phyloP scores from a whole-genome alignment of 2,888 invertebrate species.

The Troides helena region DNA sequence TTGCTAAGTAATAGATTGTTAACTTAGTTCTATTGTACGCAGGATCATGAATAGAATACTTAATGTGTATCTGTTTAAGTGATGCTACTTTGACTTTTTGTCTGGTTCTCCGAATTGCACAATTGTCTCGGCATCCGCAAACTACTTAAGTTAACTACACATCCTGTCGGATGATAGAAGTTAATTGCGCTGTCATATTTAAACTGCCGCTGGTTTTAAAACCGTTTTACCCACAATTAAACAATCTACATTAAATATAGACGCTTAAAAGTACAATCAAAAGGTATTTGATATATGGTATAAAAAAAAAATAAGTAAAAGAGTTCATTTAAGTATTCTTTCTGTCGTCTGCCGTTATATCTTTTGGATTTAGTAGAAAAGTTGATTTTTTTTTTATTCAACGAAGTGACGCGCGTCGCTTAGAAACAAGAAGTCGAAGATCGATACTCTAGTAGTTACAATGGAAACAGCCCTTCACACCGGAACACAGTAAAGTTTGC shows the following conservation, averaged over 20 bases:
- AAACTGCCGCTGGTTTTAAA: slow-evolving; percentile 23
- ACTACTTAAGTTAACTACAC: slow-evolving; percentile 31
- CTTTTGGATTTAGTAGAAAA: too few species aligned
- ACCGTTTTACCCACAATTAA: slow-evolving; percentile 18
- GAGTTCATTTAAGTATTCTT: too few species aligned
- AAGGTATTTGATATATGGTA: not conserved
- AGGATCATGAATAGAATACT: not conserved
- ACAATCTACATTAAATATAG: not conserved
- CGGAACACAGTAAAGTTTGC: too few species aligned
- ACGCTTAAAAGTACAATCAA: not conserved
- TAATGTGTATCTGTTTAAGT: not conserved
- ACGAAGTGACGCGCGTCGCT: too few species aligned
- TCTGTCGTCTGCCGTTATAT: too few species aligned
- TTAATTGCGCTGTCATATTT: slow-evolving; percentile 25
- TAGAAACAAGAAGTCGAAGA: too few species aligned
- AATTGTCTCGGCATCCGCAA: slow-evolving; percentile 31
- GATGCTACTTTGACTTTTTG: slow-evolving; percentile 6
- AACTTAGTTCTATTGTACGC: not conserved
- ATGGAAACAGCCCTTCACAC: too few species aligned
- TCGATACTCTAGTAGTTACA: too few species aligned
- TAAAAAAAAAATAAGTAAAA: too few species aligned
- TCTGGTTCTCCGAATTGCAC: slow-evolving; percentile 13
- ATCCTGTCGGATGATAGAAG: slow-evolving; percentile 30
- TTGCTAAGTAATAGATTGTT: too few species aligned
- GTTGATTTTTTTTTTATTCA: too few species aligned